Base-by-base conservation (phyloP, 1,140 invertebrate species). In the Phortica variegata region DNA sequence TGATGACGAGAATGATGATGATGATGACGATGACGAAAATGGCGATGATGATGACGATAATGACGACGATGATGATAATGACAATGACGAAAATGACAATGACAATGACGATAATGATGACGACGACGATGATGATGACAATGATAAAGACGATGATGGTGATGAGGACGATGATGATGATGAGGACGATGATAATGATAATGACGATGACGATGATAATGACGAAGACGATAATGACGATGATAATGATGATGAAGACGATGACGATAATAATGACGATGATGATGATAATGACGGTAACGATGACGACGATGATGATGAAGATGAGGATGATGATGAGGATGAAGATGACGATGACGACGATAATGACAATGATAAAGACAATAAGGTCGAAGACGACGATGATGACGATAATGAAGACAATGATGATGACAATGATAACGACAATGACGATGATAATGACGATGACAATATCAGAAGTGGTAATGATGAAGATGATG, bases 181-280 rank as follows among this genome's bases (percentile, higher is more conserved):
- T n/a, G n/a, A 41, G 29, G 33, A 38, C 9, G 33, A 43, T 17
- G 40, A 15, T 19, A 19, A 49, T 9, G 69, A 77, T 62, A 75
- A 78, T 33, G 73, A 78, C 59, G 77, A 79, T 55, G 76, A 80
- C 59, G 78, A 81, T 50, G n/a, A n/a, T n/a, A n/a, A n/a, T n/a
- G n/a, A n/a, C n/a, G n/a, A n/a, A n/a, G n/a, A n/a, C n/a, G n/a
- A 23, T 23, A 15, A 61, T 2, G 17, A 57, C 1, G 42, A 68
- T 1, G 33, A 62, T 0, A 23, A 63, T 0, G 31, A 65, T 2
- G 33, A 69, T 0, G 29, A 65, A 0, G 34, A 68, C 0, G 37
- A 56, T 0, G 26, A 60, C 0, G 13, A 54, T 2, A 20, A 55
- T 0, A 37, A 58, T 2, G 36, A 62, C 0, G 36, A 55, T 1